These are phyloP conservation scores for Hylyphantes graminicola DNA, from an alignment of 1,140 invertebrate genomes.

Conservation along the genomic window DNA sequence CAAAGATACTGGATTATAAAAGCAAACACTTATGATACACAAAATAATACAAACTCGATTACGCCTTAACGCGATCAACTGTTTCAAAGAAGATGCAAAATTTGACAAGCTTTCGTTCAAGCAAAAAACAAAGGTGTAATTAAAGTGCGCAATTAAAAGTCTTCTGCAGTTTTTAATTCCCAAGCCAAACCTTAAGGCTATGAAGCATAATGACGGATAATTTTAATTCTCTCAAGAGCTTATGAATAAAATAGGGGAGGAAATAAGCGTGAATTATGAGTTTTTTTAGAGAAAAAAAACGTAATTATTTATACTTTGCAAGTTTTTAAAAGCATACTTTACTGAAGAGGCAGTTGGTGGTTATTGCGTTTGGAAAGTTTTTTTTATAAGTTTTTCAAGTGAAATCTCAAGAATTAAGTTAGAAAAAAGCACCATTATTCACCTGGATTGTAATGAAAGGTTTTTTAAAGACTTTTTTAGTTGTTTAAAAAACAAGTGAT, in stretches of 20 bases:
- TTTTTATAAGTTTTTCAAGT: not conserved
- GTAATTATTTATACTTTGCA: constrained; percentile 33
- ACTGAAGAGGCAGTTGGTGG: constrained; percentile 8
- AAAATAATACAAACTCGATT: too few relatives aligned
- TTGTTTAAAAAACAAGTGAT: not conserved
- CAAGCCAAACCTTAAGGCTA: not conserved
- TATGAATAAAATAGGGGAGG: constrained; percentile 1
- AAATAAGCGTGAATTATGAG: constrained; percentile 31
- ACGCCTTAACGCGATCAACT: too few relatives aligned
- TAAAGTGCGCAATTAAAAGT: constrained; percentile 10
- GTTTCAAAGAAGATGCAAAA: too few relatives aligned
- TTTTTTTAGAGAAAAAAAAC: not conserved
- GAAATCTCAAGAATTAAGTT: not conserved
- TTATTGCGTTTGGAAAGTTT: constrained; percentile 6
- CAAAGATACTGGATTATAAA: too few relatives aligned
- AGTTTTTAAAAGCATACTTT: constrained; percentile 19
- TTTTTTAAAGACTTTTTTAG: constrained; percentile 16
- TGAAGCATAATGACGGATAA: constrained; percentile 29
- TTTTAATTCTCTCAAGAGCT: constrained; percentile 29
- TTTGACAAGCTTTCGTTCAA: not conserved
- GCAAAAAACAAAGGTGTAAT: constrained; percentile 13
- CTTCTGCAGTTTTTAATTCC: not conserved
- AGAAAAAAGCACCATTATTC: constrained; percentile 36
- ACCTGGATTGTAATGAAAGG: constrained; percentile 24
- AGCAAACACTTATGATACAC: too few relatives aligned